Evolutionary conservation across 92 coral and sea anemone genomes (phyloP).

Genomic region (Scolanthus callimorphus): DNA sequence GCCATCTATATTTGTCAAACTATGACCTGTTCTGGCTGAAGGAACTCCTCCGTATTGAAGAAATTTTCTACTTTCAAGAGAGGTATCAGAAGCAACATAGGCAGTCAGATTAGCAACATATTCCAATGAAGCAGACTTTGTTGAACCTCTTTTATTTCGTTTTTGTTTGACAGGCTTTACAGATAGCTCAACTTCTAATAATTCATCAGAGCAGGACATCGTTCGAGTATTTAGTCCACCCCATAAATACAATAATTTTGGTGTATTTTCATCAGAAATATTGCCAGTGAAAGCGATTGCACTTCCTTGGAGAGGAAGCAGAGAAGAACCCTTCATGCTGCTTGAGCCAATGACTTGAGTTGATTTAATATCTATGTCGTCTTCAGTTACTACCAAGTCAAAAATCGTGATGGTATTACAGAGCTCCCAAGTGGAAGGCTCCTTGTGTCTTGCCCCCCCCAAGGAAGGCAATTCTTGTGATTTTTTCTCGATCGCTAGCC

Average conservation of each 20-base stretch:
- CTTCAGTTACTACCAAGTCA: constrained; percentile 6
- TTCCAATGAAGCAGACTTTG: constrained; percentile 8
- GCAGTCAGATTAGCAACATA: constrained; percentile 16
- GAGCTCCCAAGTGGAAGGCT: constrained; percentile 22
- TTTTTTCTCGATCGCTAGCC: constrained; percentile 2
- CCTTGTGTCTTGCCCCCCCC: constrained; percentile 22
- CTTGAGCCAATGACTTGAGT: constrained; percentile 9
- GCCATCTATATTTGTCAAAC: constrained; percentile 5
- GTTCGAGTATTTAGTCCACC: constrained; percentile 23
- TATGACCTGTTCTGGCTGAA: constrained; percentile 26
- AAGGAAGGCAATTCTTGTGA: constrained; percentile 4
- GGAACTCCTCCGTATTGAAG: constrained; percentile 18
- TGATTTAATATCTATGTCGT: constrained; percentile 15
- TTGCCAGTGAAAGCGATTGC: constrained; percentile 4
- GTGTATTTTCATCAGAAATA: background rate
- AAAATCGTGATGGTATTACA: constrained; percentile 15
- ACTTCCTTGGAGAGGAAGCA: constrained; percentile 20
- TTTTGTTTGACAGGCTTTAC: background rate
- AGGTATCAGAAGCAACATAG: background rate
- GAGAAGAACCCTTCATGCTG: constrained; percentile 16
- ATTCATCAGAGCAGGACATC: constrained; percentile 11
- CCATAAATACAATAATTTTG: background rate
- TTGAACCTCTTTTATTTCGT: constrained; percentile 4
- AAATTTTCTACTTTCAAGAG: background rate
- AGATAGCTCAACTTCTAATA: constrained; percentile 7